Evolutionary conservation across 2,797 vertebrate species (phyloP), one percentile per base, ranked within the genome.

Genomic region (Eremophila alpestris): DNA sequence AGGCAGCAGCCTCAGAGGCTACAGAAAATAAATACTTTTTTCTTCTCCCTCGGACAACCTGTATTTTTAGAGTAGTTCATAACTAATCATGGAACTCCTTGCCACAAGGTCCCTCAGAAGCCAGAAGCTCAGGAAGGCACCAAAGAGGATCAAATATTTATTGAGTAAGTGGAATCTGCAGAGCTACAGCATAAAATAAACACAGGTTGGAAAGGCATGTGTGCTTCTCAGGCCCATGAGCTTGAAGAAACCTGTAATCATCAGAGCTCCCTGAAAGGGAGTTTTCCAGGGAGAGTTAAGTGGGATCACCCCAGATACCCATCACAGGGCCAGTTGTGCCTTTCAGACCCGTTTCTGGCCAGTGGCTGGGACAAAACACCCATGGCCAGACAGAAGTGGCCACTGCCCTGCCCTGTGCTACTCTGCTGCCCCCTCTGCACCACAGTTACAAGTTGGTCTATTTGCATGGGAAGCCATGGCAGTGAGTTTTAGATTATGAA

Each of bases 401-500:
- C n/a, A 10, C 19, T 10, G 9, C 22, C 69, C 43, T 94, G 67
- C 62, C 34, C 49, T 41, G 27, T 54, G 46, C 24, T 68, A 13
- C 7, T 58, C n/a, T 76, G 43, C 36, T 70, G 41, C 19, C 19
- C 48, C 79, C 54, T n/a, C 38, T 40, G 38, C 77, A 83, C 74
- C 90, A 60, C 43, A 27, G 36, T 29, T 78, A 68, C 32, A 67
- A 93, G 78, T 40, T 80, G 65, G 18, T 95, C 59, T 81, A 90
- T 97, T 88, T 84, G 91, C 87, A 88, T 6, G 59, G 34, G 82
- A 79, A 88, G 30, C 70, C 89, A 96, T 93, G 95, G 76, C 94
- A 95, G 87, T n/a, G 87, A 91, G 80, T 88, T 97, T 97, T 89
- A 92, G 59, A 71, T 87, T 94, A 89, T 84, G 82, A 93, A 76